Percentiles rank a stretch among this genome's conserved stretches.
Conservation (phyloP, 1,140 invertebrate species). For the Euwallacea fornicatus region DNA sequence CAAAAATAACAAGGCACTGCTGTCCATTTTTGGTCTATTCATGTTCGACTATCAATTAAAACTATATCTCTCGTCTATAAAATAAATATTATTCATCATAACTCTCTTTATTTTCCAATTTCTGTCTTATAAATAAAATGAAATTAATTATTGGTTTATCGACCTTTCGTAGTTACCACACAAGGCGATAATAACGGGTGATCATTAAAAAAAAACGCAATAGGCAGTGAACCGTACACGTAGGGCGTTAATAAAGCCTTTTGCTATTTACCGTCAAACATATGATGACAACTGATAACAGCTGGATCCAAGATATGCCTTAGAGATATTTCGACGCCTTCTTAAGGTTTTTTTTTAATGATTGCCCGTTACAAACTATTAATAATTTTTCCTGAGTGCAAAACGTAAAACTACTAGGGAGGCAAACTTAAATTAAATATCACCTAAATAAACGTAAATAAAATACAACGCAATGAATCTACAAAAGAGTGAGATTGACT, state of each 20-base stretch:
- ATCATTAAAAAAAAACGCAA: background rate
- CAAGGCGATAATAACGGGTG: background rate
- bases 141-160: background rate
- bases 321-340: too few relatives aligned
- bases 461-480: too few relatives aligned
- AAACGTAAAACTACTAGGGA: constrained; percentile 23
- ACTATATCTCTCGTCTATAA: constrained; percentile 13
- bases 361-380: constrained; percentile 1
- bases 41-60: constrained; percentile 11
- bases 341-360: too few relatives aligned
- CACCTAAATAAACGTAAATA: constrained; percentile 20
- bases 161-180: background rate
- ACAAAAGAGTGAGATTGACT: constrained; percentile 23
- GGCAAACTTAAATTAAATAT: constrained; percentile 24
- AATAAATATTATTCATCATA: constrained; percentile 21
- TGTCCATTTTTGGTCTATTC: constrained; percentile 35
- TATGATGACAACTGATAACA: too few relatives aligned
- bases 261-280: too few relatives aligned
- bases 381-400: constrained; percentile 31
- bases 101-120: background rate
- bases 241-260: too few relatives aligned
- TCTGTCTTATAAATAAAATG: constrained; percentile 6
- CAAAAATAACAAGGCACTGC: constrained; percentile 40
- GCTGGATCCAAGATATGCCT: too few relatives aligned
- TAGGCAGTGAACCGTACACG: background rate